Conservation (phyloP, 2,888 invertebrate species). For the Zootermopsis nevadensis region DNA sequence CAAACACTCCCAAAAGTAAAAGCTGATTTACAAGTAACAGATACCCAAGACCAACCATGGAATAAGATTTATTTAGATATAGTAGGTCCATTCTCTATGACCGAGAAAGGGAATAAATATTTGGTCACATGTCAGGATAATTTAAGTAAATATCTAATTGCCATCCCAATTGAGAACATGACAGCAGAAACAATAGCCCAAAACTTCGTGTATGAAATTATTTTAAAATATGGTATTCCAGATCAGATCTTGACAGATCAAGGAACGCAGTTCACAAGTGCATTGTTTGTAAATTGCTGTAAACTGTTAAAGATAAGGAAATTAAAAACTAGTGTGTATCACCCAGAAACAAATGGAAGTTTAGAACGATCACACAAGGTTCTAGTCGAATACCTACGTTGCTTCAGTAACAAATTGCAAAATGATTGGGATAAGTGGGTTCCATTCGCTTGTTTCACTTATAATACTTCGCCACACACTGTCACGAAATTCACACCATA, state of each 20-base stretch:
- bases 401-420: too few relatives aligned
- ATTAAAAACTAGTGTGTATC: constrained; percentile 46
- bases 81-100: too few relatives aligned
- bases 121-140: too few relatives aligned
- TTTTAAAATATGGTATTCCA: constrained; percentile 48
- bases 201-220: constrained; percentile 42
- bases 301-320: constrained; percentile 47
- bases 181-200: constrained; percentile 40
- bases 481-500: too few relatives aligned
- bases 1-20: background rate
- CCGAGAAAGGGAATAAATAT: too few relatives aligned
- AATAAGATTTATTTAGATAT: too few relatives aligned
- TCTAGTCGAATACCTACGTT: constrained; percentile 3
- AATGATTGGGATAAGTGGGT: too few relatives aligned
- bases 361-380: background rate
- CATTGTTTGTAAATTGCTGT: constrained; percentile 49
- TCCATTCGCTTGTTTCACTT: too few relatives aligned
- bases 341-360: constrained; percentile 49
- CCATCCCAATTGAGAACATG: background rate
- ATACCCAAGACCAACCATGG: too few relatives aligned
- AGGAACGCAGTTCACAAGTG: constrained; percentile 44
- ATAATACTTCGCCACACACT: too few relatives aligned
- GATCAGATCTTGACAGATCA: constrained; percentile 42
- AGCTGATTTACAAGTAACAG: background rate
- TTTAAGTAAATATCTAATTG: background rate